Evolutionary conservation across 2,797 vertebrate genomes (phyloP).

Genomic region (Enteromius afrohamiltoni): DNA sequence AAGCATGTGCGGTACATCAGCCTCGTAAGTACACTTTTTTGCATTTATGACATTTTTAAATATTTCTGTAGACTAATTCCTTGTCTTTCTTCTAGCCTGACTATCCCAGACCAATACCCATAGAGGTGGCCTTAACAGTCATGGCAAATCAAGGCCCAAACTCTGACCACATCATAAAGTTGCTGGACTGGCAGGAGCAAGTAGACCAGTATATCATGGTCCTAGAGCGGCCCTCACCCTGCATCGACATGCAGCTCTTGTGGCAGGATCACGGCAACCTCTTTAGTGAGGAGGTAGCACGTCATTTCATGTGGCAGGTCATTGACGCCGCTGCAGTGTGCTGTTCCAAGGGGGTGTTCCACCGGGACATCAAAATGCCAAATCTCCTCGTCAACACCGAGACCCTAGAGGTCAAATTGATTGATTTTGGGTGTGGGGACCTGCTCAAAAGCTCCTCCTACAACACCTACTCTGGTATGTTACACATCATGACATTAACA

Average conservation of each 20-base stretch:
- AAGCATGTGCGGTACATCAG: background rate
- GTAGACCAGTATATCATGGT: background rate
- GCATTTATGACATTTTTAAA: background rate
- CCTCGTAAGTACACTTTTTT: background rate
- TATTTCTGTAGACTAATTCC: background rate
- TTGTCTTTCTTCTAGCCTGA: background rate
- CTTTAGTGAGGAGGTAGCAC: background rate
- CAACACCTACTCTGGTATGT: background rate
- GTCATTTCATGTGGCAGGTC: background rate
- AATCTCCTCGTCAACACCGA: background rate
- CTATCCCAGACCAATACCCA: background rate
- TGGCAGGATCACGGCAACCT: background rate
- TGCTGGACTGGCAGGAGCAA: background rate
- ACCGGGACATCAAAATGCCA: background rate
- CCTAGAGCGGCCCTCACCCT: background rate
- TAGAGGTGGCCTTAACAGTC: background rate
- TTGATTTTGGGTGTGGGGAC: background rate
- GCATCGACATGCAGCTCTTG: background rate
- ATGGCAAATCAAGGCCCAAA: background rate
- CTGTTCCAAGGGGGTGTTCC: background rate
- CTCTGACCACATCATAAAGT: background rate
- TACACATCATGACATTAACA: background rate
- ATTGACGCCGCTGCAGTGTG: background rate
- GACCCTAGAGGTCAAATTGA: background rate
- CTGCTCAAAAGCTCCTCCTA: background rate